Percentiles rank a stretch among this genome's conserved stretches.
These are phyloP conservation scores for Oryzias melastigma DNA, from an alignment of 2,113 vertebrate species.

Conservation along the genomic window DNA sequence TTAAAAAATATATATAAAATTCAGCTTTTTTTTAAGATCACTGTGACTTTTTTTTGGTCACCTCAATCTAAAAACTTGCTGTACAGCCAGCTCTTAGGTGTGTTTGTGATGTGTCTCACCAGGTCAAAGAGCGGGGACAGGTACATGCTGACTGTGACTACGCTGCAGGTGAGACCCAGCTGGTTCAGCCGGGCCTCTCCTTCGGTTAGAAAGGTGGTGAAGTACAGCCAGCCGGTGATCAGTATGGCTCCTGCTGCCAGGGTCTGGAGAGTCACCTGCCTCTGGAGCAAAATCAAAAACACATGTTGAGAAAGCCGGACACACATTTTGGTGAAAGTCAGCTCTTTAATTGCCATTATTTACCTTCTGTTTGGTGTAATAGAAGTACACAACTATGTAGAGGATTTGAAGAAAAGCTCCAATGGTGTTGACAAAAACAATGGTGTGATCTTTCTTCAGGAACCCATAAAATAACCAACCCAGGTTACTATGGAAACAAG, in stretches of 20 bases:
- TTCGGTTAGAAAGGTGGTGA: conserved; percentile 70
- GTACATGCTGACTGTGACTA: conserved; percentile 94
- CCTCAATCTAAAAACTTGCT: neutral
- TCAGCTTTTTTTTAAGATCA: no score
- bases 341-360: neutral
- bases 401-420: conserved; percentile 85
- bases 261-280: conserved; percentile 61
- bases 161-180: conserved; percentile 88
- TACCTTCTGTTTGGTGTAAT: conserved; percentile 85
- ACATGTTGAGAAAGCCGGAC: neutral
- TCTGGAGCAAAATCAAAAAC: conserved; percentile 65
- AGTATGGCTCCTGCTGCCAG: conserved; percentile 68
- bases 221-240: conserved; percentile 79
- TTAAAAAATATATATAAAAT: no score
- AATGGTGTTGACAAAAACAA: conserved; percentile 82
- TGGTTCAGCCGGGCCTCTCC: conserved; percentile 62
- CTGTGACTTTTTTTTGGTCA: neutral
- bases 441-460: conserved; percentile 82
- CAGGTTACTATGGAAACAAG: conserved; percentile 81
- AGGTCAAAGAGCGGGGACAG: conserved; percentile 87
- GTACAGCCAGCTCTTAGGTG: neutral
- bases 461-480: conserved; percentile 91
- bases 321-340: neutral
- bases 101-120: conserved; percentile 65
- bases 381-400: conserved; percentile 83